Evolutionary conservation across 2,113 vertebrate genomes (phyloP).

Genomic region (Gobio gobio): DNA sequence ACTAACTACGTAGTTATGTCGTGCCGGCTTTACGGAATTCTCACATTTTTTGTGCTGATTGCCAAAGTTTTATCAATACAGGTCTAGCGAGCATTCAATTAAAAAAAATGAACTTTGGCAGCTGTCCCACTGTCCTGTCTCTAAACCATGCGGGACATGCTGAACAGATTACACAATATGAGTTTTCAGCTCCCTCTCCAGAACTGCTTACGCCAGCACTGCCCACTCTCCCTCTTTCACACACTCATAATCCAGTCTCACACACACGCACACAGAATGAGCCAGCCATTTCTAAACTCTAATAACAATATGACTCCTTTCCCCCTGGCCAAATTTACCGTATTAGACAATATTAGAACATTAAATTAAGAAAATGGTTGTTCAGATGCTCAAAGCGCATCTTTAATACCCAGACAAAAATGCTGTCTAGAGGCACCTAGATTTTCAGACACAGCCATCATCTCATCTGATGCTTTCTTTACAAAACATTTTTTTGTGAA

Average conservation of each 20-base stretch:
- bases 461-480: background rate
- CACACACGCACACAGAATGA: background rate
- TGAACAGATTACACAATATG: conserved; percentile 81
- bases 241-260: conserved; percentile 19
- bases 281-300: conserved; percentile 17
- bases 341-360: background rate
- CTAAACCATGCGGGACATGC: conserved; percentile 68
- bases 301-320: conserved; percentile 30
- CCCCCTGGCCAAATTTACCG: background rate
- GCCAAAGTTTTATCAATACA: conserved; percentile 64
- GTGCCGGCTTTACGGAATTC: conserved; percentile 57
- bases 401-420: background rate
- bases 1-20: conserved; percentile 38
- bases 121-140: conserved; percentile 69
- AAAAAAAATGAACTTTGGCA: conserved; percentile 55
- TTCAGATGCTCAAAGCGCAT: background rate
- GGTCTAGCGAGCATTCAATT: conserved; percentile 61
- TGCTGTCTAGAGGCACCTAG: background rate
- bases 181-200: conserved; percentile 63
- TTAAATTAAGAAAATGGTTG: background rate
- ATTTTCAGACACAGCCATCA: background rate
- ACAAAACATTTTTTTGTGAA: background rate
- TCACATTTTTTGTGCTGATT: conserved; percentile 58
- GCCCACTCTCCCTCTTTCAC: background rate
- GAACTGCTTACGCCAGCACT: conserved; percentile 16